A percentile compares a stretch with the other conserved stretches of the same genome.
Conservation (phyloP, 2,888 invertebrate species). For the Caradrina kadenii region DNA sequence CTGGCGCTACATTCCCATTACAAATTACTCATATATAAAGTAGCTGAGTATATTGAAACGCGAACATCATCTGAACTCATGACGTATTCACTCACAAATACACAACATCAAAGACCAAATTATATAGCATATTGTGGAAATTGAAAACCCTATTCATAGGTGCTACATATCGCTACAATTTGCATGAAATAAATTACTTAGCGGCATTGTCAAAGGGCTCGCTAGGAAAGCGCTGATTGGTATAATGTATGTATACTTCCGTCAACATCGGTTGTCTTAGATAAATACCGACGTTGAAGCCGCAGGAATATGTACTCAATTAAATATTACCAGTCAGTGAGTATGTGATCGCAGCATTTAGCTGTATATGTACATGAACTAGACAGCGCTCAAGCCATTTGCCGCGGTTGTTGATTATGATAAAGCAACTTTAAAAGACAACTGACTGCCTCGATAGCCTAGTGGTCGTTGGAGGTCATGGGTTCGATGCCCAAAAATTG, state of each 20-base stretch:
- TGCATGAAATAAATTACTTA: slow-evolving; percentile 73
- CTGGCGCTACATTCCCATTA: slow-evolving; percentile 31
- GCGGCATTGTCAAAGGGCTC: slow-evolving; percentile 66
- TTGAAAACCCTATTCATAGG: slow-evolving; percentile 70
- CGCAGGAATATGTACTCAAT: slow-evolving; percentile 20
- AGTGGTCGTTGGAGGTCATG: too few species aligned
- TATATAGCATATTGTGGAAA: slow-evolving; percentile 65
- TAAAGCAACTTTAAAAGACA: background rate
- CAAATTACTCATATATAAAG: slow-evolving; percentile 36
- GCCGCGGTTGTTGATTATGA: background rate
- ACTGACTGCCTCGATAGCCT: too few species aligned
- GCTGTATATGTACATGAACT: background rate
- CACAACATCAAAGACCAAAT: slow-evolving; percentile 65
- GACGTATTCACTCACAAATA: slow-evolving; percentile 64
- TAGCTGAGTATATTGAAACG: slow-evolving; percentile 26
- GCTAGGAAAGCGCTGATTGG: slow-evolving; percentile 55
- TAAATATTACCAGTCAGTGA: slow-evolving; percentile 8
- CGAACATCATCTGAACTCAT: slow-evolving; percentile 57
- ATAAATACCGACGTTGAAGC: slow-evolving; percentile 32
- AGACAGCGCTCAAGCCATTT: background rate
- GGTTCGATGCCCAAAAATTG: too few species aligned
- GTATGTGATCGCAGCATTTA: background rate
- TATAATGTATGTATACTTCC: slow-evolving; percentile 31
- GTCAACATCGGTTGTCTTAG: slow-evolving; percentile 28
- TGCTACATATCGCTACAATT: slow-evolving; percentile 65